Evolutionary conservation across 2,113 vertebrate species (phyloP), one percentile per base, ranked within the genome.

Genomic region (Diglossa brunneiventris): DNA sequence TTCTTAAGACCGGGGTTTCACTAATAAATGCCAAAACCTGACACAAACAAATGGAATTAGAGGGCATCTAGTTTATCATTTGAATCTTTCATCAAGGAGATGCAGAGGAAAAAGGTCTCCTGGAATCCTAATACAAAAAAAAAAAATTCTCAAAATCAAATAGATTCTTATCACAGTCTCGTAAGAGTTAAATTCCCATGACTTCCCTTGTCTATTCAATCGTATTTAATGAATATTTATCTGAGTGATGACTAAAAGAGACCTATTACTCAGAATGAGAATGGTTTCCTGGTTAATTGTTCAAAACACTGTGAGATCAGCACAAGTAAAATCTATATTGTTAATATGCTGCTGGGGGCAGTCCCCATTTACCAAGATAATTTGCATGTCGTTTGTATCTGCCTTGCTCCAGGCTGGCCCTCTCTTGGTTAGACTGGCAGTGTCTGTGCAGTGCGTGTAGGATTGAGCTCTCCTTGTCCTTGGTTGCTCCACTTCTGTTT

Each of bases 361-460:
- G 41, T 52, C 15, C 2, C 5, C 26, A 21, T 42, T 72, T 72
- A n/a, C 35, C 44, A 56, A n/a, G 12, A 9, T 69, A 64, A 55
- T 52, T 61, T 33, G 41, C 21, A 12, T 12, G 3, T 52, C 12
- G 9, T 69, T 90, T 62, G 15, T 10, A 37, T 18, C 39, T 21
- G 1, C 13, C 23, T 35, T 76, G 39, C 26, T 41, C 10, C 17
- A 46, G 35, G 11, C n/a, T 67, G 39, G 13, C 58, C 17, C 20
- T 81, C 5, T 47, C 44, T 59, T 68, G 30, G 20, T 55, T 69
- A 26, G 9, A 15, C 13, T 47, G 21, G n/a, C 27, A 37, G 11
- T 23, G 15, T 59, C 41, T 69, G 9, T 35, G 27, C 30, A 44
- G n/a, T n/a, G 59, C 21, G 21, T 0, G 0, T 2, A 44, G 13